These are phyloP conservation scores for Limonius californicus DNA, from an alignment of 1,140 invertebrate genomes.

Conservation along the genomic window DNA sequence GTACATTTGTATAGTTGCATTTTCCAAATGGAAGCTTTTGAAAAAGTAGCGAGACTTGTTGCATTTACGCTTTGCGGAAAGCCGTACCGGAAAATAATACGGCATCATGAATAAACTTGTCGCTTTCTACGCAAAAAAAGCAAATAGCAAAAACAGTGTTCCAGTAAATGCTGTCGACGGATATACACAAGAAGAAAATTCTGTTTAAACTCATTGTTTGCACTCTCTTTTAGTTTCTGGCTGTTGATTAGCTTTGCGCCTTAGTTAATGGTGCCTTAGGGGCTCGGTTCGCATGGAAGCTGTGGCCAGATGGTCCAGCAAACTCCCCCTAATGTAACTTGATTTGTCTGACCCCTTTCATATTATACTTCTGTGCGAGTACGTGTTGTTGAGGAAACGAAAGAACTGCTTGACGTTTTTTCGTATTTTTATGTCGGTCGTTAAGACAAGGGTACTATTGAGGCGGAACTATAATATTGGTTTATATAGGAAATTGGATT, in stretches of 20 bases:
- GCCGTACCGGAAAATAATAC: slow-evolving; percentile 6
- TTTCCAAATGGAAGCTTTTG: background rate
- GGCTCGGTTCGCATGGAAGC: background rate
- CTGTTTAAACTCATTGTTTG: slow-evolving; percentile 10
- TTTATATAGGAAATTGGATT: too few relatives aligned
- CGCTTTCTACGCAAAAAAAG: background rate
- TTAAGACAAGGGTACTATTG: too few relatives aligned
- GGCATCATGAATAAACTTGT: slow-evolving; percentile 4
- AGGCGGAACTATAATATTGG: too few relatives aligned
- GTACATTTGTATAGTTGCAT: slow-evolving; percentile 3
- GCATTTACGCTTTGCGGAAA: background rate
- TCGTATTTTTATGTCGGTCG: too few relatives aligned
- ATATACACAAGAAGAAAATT: slow-evolving; percentile 7
- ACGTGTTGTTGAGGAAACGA: background rate
- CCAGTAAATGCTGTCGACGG: background rate
- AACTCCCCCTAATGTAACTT: slow-evolving; percentile 12
- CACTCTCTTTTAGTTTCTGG: background rate
- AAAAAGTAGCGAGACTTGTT: slow-evolving; percentile 8
- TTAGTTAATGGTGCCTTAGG: background rate
- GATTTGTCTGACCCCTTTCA: slow-evolving; percentile 13
- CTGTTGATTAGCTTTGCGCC: background rate
- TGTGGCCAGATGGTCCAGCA: slow-evolving; percentile 7
- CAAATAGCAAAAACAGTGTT: background rate
- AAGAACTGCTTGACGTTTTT: background rate
- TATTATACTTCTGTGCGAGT: background rate